phyloP scores from a whole-genome alignment of 2,113 vertebrate genomes.

The Periophthalmus modestus region DNA sequence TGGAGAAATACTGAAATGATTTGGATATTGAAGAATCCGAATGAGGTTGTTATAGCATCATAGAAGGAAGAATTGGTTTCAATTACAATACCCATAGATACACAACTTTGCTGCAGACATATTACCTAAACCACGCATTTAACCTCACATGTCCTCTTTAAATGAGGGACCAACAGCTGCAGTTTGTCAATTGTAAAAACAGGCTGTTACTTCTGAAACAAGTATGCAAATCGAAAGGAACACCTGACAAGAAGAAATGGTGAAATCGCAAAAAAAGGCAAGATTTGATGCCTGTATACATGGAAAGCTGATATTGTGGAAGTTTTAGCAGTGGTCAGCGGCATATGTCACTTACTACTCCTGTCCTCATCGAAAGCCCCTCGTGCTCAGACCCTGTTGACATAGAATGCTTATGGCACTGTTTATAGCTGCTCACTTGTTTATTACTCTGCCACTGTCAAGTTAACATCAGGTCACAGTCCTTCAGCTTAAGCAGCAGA shows the following conservation, averaged over 20 bases:
- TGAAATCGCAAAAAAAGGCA: too few relatives aligned
- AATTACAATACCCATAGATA: neutral
- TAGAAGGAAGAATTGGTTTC: too few relatives aligned
- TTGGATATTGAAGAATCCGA: too few relatives aligned
- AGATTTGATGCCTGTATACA: neutral
- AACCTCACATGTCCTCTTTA: neutral
- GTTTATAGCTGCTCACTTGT: constrained; percentile 26
- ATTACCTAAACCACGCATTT: too few relatives aligned
- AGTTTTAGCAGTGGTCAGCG: constrained; percentile 4
- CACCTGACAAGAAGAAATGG: too few relatives aligned
- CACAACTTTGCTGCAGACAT: neutral
- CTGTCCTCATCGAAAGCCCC: constrained; percentile 24
- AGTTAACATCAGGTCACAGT: constrained; percentile 52
- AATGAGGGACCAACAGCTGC: neutral
- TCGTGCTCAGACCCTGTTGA: neutral
- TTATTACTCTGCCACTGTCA: constrained; percentile 21
- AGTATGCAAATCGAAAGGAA: too few relatives aligned
- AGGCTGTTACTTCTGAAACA: too few relatives aligned
- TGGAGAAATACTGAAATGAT: too few relatives aligned
- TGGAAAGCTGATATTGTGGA: neutral
- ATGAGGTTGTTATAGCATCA: too few relatives aligned
- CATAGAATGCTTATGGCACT: constrained; percentile 10
- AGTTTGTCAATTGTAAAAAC: too few relatives aligned
- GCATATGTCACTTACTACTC: constrained; percentile 40
- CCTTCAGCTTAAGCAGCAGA: constrained; percentile 39